Percentiles rank a stretch among this genome's conserved stretches.
These are phyloP conservation scores for Rana temporaria DNA, from an alignment of 2,113 vertebrate species.

Conservation along the genomic window DNA sequence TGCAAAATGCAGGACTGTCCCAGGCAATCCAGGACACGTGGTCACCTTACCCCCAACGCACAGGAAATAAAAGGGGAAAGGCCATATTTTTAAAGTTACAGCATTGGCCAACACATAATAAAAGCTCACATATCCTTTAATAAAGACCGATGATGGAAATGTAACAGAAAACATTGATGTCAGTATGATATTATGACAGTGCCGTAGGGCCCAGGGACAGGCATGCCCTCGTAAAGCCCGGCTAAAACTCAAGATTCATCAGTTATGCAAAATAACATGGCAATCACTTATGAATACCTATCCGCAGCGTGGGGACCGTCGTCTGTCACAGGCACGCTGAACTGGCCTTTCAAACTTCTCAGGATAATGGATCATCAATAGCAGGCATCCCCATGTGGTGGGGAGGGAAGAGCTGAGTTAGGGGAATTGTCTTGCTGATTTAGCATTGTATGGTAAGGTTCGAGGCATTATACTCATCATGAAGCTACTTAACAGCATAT, in stretches of 20 bases:
- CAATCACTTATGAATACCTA: conserved; percentile 24
- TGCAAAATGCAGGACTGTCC: too few relatives aligned
- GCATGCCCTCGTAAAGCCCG: background rate
- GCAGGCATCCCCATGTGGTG: conserved; percentile 24
- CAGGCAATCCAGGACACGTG: too few relatives aligned
- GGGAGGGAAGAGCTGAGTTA: conserved; percentile 26
- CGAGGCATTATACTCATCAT: conserved; percentile 30
- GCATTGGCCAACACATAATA: too few relatives aligned
- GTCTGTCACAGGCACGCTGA: background rate
- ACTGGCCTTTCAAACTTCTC: conserved; percentile 31
- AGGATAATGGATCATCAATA: conserved; percentile 32
- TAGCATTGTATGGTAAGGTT: conserved; percentile 37
- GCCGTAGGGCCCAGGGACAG: too few relatives aligned
- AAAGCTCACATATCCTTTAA: too few relatives aligned
- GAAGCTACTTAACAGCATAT: conserved; percentile 38
- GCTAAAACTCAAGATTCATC: background rate
- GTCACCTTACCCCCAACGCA: too few relatives aligned
- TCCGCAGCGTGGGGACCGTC: background rate
- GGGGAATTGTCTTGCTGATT: conserved; percentile 22
- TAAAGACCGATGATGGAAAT: too few relatives aligned
- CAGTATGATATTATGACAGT: too few relatives aligned
- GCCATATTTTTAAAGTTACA: too few relatives aligned
- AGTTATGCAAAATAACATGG: conserved; percentile 32
- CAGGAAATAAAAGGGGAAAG: too few relatives aligned
- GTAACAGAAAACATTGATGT: too few relatives aligned